Evolutionary conservation across 2,113 vertebrate genomes (phyloP).

Genomic region (Pachyramphus minor): DNA sequence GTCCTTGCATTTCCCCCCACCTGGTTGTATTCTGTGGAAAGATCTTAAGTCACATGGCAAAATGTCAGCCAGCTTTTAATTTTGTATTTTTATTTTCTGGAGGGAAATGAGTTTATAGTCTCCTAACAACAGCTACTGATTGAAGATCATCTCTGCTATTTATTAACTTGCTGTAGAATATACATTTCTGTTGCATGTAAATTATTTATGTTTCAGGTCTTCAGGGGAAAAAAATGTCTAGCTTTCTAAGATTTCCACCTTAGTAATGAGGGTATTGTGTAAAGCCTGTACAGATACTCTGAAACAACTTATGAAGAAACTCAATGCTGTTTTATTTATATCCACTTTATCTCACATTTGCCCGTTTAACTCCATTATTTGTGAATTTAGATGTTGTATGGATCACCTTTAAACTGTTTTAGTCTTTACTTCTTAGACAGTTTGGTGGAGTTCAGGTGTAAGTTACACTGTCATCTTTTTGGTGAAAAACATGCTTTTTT

Average conservation of each 20-base stretch:
- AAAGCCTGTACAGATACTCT: neutral
- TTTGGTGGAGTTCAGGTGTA: neutral
- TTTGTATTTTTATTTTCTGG: neutral
- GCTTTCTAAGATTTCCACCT: neutral
- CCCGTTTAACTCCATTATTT: neutral
- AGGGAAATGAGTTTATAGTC: neutral
- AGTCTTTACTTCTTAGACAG: neutral
- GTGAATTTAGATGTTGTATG: neutral
- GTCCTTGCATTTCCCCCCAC: neutral
- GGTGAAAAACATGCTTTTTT: neutral
- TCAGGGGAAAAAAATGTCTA: neutral
- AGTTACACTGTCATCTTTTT: neutral
- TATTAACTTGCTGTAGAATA: neutral
- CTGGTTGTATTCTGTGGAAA: neutral
- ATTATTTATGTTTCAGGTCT: neutral
- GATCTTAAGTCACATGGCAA: neutral
- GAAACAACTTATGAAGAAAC: neutral
- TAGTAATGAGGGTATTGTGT: neutral
- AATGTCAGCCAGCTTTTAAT: neutral
- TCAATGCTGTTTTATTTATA: neutral
- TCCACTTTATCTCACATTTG: neutral
- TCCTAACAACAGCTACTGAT: neutral
- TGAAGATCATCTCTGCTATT: neutral
- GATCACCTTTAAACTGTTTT: neutral
- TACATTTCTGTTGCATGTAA: neutral